Conservation (phyloP, 2,113 vertebrate species). For the Protomyctophum bolini region DNA sequence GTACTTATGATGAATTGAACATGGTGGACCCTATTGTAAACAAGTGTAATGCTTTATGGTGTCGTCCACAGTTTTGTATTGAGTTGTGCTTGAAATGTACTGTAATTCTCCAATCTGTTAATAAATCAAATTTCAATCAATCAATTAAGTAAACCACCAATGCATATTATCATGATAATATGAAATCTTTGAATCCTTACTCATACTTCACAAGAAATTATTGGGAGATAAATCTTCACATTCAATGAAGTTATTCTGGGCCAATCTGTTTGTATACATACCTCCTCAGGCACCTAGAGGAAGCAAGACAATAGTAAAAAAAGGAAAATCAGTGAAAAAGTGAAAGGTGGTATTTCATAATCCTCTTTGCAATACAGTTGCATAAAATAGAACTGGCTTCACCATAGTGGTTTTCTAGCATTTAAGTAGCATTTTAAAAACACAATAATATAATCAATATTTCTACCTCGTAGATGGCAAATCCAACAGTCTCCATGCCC, state of each 20-base stretch:
- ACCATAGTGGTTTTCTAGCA: neutral
- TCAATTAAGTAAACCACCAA: neutral
- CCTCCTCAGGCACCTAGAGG: slow-evolving; percentile 82
- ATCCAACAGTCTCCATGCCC: slow-evolving; percentile 84
- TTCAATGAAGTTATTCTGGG: neutral
- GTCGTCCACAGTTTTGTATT: too few relatives aligned
- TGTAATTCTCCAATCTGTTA: too few relatives aligned
- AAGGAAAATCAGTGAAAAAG: neutral
- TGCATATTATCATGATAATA: neutral
- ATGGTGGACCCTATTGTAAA: too few relatives aligned
- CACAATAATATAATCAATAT: neutral
- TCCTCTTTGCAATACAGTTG: too few relatives aligned
- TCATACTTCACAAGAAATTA: neutral
- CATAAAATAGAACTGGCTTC: too few relatives aligned
- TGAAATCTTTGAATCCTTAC: neutral
- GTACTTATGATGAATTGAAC: too few relatives aligned
- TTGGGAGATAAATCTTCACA: neutral
- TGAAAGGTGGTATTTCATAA: too few relatives aligned
- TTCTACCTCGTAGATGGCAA: slow-evolving; percentile 80
- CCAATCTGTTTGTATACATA: slow-evolving; percentile 50
- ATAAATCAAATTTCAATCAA: too few relatives aligned
- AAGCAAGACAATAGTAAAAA: slow-evolving; percentile 25
- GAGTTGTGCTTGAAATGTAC: too few relatives aligned
- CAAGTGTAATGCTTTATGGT: too few relatives aligned
- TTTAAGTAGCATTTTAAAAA: neutral